Conservation (phyloP, 2,113 vertebrate species). For the Ictalurus punctatus region DNA sequence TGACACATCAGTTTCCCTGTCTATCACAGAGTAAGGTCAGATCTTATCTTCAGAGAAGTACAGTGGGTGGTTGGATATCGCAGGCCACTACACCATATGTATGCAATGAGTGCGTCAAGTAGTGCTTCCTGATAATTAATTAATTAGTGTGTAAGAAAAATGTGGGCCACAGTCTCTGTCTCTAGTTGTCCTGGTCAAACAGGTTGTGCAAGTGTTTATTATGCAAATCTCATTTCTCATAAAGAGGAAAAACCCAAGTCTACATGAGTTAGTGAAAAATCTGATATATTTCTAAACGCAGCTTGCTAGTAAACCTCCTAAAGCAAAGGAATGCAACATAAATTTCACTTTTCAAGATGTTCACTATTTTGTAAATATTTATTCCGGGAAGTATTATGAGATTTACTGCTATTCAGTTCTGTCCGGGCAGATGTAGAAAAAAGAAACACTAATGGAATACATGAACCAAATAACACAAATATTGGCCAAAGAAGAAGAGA, state of each 20-base stretch:
- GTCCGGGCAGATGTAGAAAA: not conserved
- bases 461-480: not conserved
- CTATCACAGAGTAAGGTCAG: not conserved
- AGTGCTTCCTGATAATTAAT: not conserved
- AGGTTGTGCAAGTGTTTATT: not conserved
- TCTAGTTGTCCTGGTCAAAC: not conserved
- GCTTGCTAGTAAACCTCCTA: not conserved
- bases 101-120: not conserved
- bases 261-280: not conserved
- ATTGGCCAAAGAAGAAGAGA: not conserved
- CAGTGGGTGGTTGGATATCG: not conserved
- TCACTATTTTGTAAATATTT: not conserved
- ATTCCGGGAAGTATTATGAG: not conserved
- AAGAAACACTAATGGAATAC: not conserved
- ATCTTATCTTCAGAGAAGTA: constrained; percentile 4
- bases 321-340: not conserved
- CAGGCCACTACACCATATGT: not conserved
- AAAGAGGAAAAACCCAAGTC: not conserved
- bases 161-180: not conserved
- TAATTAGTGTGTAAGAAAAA: not conserved
- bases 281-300: not conserved
- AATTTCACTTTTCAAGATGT: not conserved
- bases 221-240: not conserved
- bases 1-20: not conserved
- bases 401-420: not conserved